These are phyloP conservation scores for Clusia tigrina DNA, from an alignment of 2,888 invertebrate species.

Conservation along the genomic window DNA sequence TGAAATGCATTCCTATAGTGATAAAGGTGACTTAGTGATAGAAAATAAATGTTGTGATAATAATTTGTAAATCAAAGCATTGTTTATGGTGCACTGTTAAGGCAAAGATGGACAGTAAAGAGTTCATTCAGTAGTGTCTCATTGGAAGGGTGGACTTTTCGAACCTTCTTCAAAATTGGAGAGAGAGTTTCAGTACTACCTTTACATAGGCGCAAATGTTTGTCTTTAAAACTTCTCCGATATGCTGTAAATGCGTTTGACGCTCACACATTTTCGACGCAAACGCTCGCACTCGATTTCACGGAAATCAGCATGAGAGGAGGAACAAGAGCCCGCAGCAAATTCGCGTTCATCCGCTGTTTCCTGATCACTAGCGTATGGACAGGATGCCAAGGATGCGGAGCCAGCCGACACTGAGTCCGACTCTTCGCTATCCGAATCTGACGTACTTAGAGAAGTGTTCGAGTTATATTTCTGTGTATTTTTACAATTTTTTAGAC, in stretches of 20 bases:
- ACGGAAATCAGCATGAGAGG: conserved; percentile 57
- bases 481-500: conserved; percentile 16
- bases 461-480: neutral
- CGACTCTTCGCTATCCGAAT: conserved; percentile 18
- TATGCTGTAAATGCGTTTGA: conserved; percentile 63
- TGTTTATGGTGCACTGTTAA: too few relatives aligned
- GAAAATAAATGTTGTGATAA: too few relatives aligned
- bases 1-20: too few relatives aligned
- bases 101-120: too few relatives aligned
- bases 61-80: too few relatives aligned
- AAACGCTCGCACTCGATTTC: conserved; percentile 62
- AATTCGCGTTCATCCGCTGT: conserved; percentile 25
- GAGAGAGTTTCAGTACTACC: too few relatives aligned
- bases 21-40: too few relatives aligned
- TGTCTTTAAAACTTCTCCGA: conserved; percentile 59
- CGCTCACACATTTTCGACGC: conserved; percentile 61
- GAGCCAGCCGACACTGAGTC: conserved; percentile 38
- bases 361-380: conserved; percentile 37
- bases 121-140: too few relatives aligned
- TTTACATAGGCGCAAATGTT: too few relatives aligned
- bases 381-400: conserved; percentile 38
- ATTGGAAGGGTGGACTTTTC: too few relatives aligned
- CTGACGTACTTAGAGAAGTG: neutral
- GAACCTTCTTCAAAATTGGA: too few relatives aligned
- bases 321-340: conserved; percentile 43